phyloP scores from a whole-genome alignment of 2,888 invertebrate genomes.

The Napeogenes sylphis region DNA sequence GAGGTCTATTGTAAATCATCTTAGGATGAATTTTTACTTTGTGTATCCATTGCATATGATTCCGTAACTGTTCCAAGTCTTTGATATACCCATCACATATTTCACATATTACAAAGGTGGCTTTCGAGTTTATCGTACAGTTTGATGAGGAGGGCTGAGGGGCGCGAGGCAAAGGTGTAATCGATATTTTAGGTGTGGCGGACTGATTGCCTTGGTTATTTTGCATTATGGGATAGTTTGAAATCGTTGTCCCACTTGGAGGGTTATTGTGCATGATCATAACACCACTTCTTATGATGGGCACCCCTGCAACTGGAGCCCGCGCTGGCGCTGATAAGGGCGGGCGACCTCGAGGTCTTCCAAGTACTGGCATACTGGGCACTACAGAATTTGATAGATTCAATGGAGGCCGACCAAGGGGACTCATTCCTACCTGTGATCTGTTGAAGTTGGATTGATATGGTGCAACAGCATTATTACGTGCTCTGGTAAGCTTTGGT shows the following conservation, averaged over 20 bases:
- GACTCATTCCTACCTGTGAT: constrained; percentile 69
- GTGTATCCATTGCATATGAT: constrained; percentile 99
- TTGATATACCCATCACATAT: constrained; percentile 98
- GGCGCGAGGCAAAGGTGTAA: constrained; percentile 90
- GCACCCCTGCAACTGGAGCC: constrained; percentile 65
- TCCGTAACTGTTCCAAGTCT: constrained; percentile 94
- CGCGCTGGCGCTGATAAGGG: constrained; percentile 55
- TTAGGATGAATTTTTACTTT: constrained; percentile 98
- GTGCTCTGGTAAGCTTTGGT: constrained; percentile 79
- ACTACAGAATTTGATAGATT: constrained; percentile 48
- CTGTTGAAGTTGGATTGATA: constrained; percentile 73
- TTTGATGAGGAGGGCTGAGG: constrained; percentile 70
- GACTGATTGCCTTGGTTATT: constrained; percentile 61
- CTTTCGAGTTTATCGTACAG: constrained; percentile 77
- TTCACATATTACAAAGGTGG: constrained; percentile 96
- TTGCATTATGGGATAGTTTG: constrained; percentile 64
- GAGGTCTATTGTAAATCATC: constrained; percentile 96
- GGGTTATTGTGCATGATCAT: constrained; percentile 83
- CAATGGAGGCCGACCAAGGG: constrained; percentile 57
- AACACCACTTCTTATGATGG: constrained; percentile 77
- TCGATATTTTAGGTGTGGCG: constrained; percentile 93
- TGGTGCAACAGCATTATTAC: constrained; percentile 62
- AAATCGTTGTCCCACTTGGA: constrained; percentile 61
- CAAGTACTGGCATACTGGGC: constrained; percentile 54
- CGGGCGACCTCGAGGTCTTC: constrained; percentile 71